Evolutionary conservation across 2,888 invertebrate genomes (phyloP), one percentile per base, ranked within the genome.

Genomic region (Leucoma salicis): DNA sequence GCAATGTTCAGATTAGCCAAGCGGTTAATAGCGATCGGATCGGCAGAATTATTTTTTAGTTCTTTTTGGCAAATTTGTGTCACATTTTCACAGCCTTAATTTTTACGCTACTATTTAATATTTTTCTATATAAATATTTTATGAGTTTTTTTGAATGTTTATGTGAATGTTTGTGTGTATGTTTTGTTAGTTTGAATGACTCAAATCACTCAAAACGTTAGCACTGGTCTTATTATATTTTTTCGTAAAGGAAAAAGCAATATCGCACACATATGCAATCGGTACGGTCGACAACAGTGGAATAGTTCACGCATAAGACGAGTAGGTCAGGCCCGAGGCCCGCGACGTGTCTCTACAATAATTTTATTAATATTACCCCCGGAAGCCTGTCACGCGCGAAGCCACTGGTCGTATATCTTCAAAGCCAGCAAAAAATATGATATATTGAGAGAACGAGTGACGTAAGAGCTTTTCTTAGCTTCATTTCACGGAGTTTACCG

Each of bases 321-420:
- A 71, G 70, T 76, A 78, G 82, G 84, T 82, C 82, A 78, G 74
- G 65, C 63, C 47, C 38, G 51, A 31, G 51, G 58, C 58, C 57
- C 39, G 57, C 69, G 76, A 83, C 82, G 85, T 84, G 87, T 85
- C 83, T 73, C 75, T 76, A 86, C 85, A 86, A 85, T 88, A 87
- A 88, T 88, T 88, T 88, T 88, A 89, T 89, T 88, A 88, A 89
- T 87, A 89, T 86, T 82, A 79, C 82, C 81, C 83, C 76, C 78
- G 67, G 75, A 84, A 83, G 83, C 74, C 79, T 82, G 88, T 87
- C 88, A 89, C 86, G 85, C 81, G 74, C 87, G 82, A 69, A 74
- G 78, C 85, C 81, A 63, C 74, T 70, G 81, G 78, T 78, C 87
- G 72, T 87, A 83, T 85, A 85, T 88, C 86, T 82, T 74, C 68